A percentile compares a stretch with the other conserved stretches of the same genome.
Evolutionary conservation across 2,888 invertebrate species (phyloP).

Genomic region (Pilophorus perplexus): DNA sequence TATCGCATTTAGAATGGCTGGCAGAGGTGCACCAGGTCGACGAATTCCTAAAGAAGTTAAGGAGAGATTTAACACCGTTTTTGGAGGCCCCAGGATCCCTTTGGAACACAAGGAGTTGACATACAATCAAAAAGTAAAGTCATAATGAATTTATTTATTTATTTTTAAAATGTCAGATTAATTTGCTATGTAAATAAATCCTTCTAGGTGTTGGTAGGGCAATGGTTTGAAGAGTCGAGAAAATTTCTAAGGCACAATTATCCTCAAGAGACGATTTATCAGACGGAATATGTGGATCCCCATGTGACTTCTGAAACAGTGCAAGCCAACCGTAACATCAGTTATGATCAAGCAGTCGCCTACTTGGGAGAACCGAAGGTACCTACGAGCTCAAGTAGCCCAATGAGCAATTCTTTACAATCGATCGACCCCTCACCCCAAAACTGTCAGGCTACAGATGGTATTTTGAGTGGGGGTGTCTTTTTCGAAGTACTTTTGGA

Average conservation of each 20-base stretch:
- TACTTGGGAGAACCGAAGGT: slow-evolving; percentile 12
- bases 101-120: slow-evolving; percentile 9
- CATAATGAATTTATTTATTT: too few relatives aligned
- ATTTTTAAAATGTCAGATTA: too few relatives aligned
- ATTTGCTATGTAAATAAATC: too few relatives aligned
- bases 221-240: slow-evolving; percentile 31
- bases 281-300: slow-evolving; percentile 17
- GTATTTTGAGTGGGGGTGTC: too few relatives aligned
- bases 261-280: slow-evolving; percentile 13
- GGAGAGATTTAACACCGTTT: slow-evolving; percentile 16
- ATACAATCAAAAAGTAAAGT: slow-evolving; percentile 19
- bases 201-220: slow-evolving; percentile 23
- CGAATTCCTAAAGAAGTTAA: not conserved
- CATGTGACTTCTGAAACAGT: not conserved
- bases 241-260: not conserved
- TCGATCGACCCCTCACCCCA: too few relatives aligned
- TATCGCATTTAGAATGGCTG: too few relatives aligned
- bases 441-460: too few relatives aligned
- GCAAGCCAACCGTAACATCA: slow-evolving; percentile 20
- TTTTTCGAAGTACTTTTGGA: too few relatives aligned
- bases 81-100: slow-evolving; percentile 21
- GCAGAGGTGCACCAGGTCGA: too few relatives aligned
- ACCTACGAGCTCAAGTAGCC: too few relatives aligned
- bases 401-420: too few relatives aligned
- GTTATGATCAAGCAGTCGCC: not conserved